Conservation (phyloP, 2,113 vertebrate species). For the Pituophis catenifer region DNA sequence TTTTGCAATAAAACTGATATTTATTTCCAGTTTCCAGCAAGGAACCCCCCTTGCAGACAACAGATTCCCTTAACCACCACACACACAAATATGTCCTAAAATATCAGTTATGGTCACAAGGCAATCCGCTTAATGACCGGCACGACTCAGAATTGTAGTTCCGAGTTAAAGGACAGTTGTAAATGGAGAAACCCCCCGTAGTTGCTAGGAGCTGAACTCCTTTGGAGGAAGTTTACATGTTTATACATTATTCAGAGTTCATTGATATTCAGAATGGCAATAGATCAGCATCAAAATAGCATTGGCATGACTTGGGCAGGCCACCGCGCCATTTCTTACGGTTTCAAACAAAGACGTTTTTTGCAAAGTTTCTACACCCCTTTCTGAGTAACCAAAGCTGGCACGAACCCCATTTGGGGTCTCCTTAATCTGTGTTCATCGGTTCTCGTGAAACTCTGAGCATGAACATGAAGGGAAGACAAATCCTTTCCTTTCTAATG, state of each 20-base stretch:
- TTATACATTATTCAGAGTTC: not conserved
- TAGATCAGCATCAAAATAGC: constrained; percentile 9
- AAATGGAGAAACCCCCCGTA: not conserved
- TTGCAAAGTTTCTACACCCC: not conserved
- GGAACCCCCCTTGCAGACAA: no score
- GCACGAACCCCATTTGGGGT: not conserved
- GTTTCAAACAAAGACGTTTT: not conserved
- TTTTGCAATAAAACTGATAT: no score
- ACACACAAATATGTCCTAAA: not conserved
- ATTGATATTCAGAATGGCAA: constrained; percentile 11
- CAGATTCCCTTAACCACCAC: no score
- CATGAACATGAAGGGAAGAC: not conserved
- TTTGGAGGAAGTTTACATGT: not conserved
- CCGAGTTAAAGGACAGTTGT: not conserved
- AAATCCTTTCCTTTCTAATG: not conserved
- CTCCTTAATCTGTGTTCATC: not conserved
- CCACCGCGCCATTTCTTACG: constrained; percentile 14
- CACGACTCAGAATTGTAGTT: not conserved
- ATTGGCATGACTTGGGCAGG: not conserved
- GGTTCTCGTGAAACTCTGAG: not conserved
- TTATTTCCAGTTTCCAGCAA: no score
- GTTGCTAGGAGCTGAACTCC: not conserved
- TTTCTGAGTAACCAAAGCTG: not conserved
- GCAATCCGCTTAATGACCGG: not conserved
- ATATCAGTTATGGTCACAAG: not conserved